A percentile compares a stretch with the other conserved stretches of the same genome.
phyloP scores from a whole-genome alignment of 2,888 invertebrate genomes.

The Didymodactylos carnosus region DNA sequence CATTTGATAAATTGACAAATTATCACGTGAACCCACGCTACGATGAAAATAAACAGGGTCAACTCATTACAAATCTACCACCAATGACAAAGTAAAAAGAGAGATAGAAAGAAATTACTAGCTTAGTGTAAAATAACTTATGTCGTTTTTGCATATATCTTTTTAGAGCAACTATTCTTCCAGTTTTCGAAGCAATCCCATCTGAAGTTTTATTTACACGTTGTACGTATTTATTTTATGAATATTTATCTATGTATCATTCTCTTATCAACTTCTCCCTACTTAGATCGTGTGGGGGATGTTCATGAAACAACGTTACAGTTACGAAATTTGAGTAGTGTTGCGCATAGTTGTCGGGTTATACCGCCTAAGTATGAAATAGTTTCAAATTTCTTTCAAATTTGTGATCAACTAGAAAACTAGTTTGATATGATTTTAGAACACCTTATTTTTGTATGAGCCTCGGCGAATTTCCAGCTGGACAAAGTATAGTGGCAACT shows the following conservation, averaged over 20 bases:
- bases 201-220: conserved; percentile 25
- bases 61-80: neutral
- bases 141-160: neutral
- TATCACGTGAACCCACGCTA: conserved; percentile 26
- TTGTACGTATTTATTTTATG: too few relatives aligned
- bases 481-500: conserved; percentile 31
- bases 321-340: conserved; percentile 30
- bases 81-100: too few relatives aligned
- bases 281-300: conserved; percentile 29
- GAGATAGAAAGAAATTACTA: too few relatives aligned
- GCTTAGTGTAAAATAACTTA: too few relatives aligned
- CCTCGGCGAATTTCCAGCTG: conserved; percentile 30
- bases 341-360: conserved; percentile 27
- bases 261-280: too few relatives aligned
- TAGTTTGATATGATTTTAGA: neutral
- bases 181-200: conserved; percentile 27
- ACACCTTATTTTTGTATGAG: conserved; percentile 17
- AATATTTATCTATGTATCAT: too few relatives aligned
- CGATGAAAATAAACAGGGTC: conserved; percentile 2
- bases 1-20: conserved; percentile 25
- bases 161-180: neutral
- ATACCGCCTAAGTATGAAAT: conserved; percentile 27
- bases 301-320: conserved; percentile 33
- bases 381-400: conserved; percentile 30
- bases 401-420: conserved; percentile 1